These are phyloP conservation scores for Eulacestoma nigropectus DNA, from an alignment of 2,113 vertebrate species.

Conservation along the genomic window DNA sequence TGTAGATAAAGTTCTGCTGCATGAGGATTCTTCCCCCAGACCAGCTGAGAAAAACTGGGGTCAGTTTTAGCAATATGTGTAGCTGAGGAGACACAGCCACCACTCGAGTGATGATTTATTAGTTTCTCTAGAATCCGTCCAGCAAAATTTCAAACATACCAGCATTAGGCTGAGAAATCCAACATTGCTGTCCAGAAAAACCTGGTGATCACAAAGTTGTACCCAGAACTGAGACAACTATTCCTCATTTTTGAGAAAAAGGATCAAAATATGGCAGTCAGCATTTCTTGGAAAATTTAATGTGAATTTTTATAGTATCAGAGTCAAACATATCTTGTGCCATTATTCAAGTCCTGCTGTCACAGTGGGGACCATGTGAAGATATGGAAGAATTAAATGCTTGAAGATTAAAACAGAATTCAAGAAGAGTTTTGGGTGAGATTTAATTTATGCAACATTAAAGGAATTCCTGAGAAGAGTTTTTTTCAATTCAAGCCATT, in stretches of 20 bases:
- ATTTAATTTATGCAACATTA: not conserved
- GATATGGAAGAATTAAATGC: not conserved
- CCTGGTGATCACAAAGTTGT: not conserved
- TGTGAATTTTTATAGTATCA: not conserved
- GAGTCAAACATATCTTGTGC: rapidly evolving
- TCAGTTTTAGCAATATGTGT: not conserved
- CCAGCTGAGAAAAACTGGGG: not conserved
- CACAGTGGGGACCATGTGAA: not conserved
- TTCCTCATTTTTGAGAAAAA: not conserved
- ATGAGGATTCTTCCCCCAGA: not conserved
- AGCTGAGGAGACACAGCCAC: not conserved
- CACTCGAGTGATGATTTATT: not conserved
- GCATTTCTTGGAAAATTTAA: not conserved
- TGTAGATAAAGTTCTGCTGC: not conserved
- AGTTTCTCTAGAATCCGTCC: not conserved
- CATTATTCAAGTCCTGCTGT: not conserved
- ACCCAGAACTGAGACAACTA: not conserved
- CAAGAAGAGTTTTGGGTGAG: not conserved
- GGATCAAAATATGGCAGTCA: not conserved
- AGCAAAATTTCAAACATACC: not conserved
- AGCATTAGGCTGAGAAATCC: not conserved
- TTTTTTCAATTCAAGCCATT: not conserved
- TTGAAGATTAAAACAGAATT: not conserved
- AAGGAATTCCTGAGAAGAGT: not conserved
- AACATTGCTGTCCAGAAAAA: not conserved